These are phyloP conservation scores for Petrocephalus microphthalmus DNA, from an alignment of 2,113 vertebrate genomes.

Conservation along the genomic window DNA sequence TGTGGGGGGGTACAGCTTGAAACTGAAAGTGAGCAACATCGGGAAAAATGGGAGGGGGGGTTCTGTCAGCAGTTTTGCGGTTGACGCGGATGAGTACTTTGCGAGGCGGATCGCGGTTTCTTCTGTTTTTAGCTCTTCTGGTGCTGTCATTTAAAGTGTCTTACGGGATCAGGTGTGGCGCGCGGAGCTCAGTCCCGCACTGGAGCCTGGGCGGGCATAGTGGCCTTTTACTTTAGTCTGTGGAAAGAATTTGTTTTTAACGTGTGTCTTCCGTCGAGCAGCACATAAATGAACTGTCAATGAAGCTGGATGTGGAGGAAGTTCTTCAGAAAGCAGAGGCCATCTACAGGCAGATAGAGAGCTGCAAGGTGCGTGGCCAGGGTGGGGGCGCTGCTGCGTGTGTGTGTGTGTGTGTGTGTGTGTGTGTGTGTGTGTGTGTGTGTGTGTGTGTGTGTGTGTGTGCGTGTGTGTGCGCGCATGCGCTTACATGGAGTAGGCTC, in stretches of 20 bases:
- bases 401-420: background rate
- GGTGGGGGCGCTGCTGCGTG: background rate
- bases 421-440: background rate
- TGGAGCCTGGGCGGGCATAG: background rate
- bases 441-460: background rate
- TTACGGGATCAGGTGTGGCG: background rate
- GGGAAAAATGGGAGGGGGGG: background rate
- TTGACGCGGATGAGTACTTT: background rate
- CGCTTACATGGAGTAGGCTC: too few species aligned
- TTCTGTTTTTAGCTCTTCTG: background rate
- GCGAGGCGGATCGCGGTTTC: background rate
- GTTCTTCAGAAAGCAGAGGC: constrained; percentile 74
- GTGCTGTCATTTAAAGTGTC: background rate
- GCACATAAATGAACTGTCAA: constrained; percentile 80
- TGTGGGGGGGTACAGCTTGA: background rate
- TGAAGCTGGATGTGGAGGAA: constrained; percentile 77
- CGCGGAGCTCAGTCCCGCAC: too few species aligned
- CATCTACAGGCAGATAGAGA: constrained; percentile 74
- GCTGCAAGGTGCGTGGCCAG: constrained; percentile 67
- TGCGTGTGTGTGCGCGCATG: too few species aligned
- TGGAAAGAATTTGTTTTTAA: background rate
- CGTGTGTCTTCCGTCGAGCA: constrained; percentile 37
- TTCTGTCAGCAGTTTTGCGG: background rate
- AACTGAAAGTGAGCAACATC: background rate
- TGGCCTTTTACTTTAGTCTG: background rate